phyloP scores from a whole-genome alignment of 2,797 vertebrate species.

The Diplodus sargus region DNA sequence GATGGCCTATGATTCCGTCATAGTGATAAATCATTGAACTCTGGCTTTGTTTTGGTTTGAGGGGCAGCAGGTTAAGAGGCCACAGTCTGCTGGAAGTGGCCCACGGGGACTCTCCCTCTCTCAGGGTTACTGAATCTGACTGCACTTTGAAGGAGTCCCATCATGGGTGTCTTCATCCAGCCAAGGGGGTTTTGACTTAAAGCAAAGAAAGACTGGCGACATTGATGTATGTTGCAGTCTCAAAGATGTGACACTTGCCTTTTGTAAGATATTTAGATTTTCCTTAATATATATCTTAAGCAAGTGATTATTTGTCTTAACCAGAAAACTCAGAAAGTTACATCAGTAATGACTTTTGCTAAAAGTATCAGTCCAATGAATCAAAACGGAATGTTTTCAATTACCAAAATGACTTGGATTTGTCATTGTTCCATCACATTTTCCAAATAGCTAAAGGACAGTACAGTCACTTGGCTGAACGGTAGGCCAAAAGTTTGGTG shows the following conservation, averaged over 20 bases:
- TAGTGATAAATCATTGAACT: conserved; percentile 50
- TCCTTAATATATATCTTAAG: background rate
- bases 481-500: background rate
- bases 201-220: background rate
- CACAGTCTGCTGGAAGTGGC: conserved; percentile 59
- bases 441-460: conserved; percentile 28
- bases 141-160: conserved; percentile 8
- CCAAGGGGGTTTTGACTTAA: conserved; percentile 10
- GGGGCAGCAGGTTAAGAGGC: conserved; percentile 66
- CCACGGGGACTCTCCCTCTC: conserved; percentile 56
- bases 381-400: conserved; percentile 20
- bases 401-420: conserved; percentile 20
- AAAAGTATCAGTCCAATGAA: background rate
- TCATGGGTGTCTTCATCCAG: conserved; percentile 32
- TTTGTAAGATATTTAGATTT: background rate
- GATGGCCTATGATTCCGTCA: conserved; percentile 25
- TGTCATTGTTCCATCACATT: conserved; percentile 23
- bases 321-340: background rate
- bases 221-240: conserved; percentile 24
- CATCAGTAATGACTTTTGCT: background rate
- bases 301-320: background rate
- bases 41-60: conserved; percentile 67
- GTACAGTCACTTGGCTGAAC: conserved; percentile 8
- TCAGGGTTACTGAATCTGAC: conserved; percentile 37
- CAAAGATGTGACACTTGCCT: background rate